Evolutionary conservation across 1,140 invertebrate genomes (phyloP).

Genomic region (Acyrthosiphon pisum): DNA sequence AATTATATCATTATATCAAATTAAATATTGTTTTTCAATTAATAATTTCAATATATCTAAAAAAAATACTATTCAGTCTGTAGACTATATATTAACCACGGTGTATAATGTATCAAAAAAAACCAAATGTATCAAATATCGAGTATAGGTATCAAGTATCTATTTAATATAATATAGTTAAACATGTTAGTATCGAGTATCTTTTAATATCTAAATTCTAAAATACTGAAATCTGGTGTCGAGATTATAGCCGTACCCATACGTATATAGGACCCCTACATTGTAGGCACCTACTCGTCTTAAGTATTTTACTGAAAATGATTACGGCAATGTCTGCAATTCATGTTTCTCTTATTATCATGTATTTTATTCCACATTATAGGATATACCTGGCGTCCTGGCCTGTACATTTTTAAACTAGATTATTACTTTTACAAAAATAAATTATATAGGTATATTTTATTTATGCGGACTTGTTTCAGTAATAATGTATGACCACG

Average conservation of each 20-base stretch:
- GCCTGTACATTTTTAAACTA: too few species aligned
- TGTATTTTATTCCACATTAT: background rate
- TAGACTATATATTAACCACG: background rate
- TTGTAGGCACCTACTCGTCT: too few species aligned
- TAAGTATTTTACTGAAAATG: background rate
- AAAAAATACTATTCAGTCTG: background rate
- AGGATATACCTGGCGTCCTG: too few species aligned
- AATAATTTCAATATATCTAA: background rate
- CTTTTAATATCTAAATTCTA: background rate
- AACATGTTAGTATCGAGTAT: background rate
- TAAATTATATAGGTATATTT: too few species aligned
- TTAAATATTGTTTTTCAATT: background rate
- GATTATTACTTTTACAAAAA: too few species aligned
- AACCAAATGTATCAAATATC: constrained; percentile 3
- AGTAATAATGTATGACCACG: too few species aligned
- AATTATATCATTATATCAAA: background rate
- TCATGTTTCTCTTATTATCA: background rate
- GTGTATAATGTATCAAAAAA: background rate
- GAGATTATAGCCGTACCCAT: too few species aligned
- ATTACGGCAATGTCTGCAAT: background rate
- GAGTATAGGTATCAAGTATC: background rate
- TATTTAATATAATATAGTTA: background rate
- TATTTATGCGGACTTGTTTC: too few species aligned
- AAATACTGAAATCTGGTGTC: background rate
- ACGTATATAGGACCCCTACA: background rate